Evolutionary conservation across 1,140 invertebrate species (phyloP).

Genomic region (Samia ricini): DNA sequence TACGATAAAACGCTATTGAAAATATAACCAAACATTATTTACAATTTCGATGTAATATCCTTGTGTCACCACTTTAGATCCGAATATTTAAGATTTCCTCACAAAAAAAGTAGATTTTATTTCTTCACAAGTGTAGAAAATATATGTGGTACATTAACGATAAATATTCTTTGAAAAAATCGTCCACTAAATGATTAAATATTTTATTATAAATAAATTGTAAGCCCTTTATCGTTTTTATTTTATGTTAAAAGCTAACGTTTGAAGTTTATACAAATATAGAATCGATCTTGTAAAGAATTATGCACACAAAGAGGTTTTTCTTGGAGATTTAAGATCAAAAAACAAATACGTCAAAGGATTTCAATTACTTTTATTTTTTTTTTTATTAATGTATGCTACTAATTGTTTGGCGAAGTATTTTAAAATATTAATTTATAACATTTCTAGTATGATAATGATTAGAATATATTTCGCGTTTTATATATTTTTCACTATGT

Average conservation of each 20-base stretch:
- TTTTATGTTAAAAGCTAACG: neutral
- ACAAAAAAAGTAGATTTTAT: neutral
- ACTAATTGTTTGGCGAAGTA: too few relatives aligned
- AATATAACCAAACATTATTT: neutral
- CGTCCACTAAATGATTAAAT: neutral
- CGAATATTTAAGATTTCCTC: too few relatives aligned
- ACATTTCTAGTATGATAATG: too few relatives aligned
- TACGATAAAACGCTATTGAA: too few relatives aligned
- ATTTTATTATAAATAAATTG: neutral
- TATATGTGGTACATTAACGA: neutral
- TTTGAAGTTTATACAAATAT: neutral
- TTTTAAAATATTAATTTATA: too few relatives aligned
- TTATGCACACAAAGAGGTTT: neutral
- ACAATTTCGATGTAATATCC: neutral
- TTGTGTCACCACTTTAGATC: too few relatives aligned
- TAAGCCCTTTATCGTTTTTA: neutral
- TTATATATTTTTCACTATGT: too few relatives aligned
- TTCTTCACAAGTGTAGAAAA: neutral
- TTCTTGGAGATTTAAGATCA: neutral
- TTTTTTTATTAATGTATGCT: neutral
- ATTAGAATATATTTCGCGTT: too few relatives aligned
- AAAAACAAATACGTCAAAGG: neutral
- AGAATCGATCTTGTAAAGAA: neutral
- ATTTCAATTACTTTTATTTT: neutral
- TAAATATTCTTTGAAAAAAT: neutral